Evolutionary conservation across 2,113 vertebrate genomes (phyloP), one percentile per base, ranked within the genome.

Genomic region (Jacana jacana): DNA sequence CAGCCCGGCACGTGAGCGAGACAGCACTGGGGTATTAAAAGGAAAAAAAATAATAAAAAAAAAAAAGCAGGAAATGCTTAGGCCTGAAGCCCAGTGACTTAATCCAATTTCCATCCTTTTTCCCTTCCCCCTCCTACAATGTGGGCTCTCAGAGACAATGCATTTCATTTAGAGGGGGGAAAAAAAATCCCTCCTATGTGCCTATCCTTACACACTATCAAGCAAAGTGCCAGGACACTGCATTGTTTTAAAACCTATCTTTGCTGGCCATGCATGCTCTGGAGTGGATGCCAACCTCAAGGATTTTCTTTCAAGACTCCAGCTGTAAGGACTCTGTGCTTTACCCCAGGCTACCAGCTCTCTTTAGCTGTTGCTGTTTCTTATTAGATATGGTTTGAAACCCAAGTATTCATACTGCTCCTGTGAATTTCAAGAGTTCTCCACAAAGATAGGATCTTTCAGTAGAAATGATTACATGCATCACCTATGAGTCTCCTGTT

Each of bases 11-110:
- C 5, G 0, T 65, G 88, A 91, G 64, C 9, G 23, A 57, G 39
- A 69, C 44, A 93, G 80, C 25, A 22, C 39, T 84, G 37, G 9
- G 37, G 11, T 65, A 52, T 14, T 58, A 14, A 39, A 27, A 25
- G 39, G 30, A 55, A 37, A 30, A 37, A 13, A 8, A 6, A n/a
- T n/a, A n/a, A n/a, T n/a, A n/a, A 10, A 25, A 31, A 30, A 24
- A 63, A 15, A 20, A 2, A 10, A 13, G 58, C 94, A 95, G 95
- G 96, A 96, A 97, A 92, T 54, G 89, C 86, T 96, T 76, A 72
- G 95, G 96, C 89, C 73, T 76, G 73, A 84, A 95, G 94, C 96
- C 96, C 93, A 95, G 93, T 87, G 94, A 92, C 69, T 96, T 96
- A 96, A 97, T 95, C 65, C 86, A 95, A 87, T 96, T 97, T 96